These are phyloP conservation scores for Menidia beryllina DNA, from an alignment of 2,113 vertebrate species.

Conservation along the genomic window DNA sequence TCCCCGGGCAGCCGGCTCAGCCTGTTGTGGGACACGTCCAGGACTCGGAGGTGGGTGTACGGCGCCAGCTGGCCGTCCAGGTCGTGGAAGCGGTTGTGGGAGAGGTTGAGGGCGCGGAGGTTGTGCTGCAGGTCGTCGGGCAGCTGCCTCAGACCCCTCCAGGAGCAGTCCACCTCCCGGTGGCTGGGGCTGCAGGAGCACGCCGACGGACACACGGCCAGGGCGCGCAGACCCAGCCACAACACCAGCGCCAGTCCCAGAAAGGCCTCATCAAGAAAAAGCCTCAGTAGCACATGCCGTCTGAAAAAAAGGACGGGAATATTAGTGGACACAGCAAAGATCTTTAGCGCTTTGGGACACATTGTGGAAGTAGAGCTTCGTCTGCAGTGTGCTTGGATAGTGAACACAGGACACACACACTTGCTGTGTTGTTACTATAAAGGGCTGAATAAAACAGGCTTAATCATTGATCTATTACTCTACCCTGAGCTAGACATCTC, in stretches of 20 bases:
- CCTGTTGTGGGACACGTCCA: conserved; percentile 93
- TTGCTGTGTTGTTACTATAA: conserved; percentile 24
- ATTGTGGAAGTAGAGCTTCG: conserved; percentile 10
- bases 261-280: conserved; percentile 62
- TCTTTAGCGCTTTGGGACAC: not conserved
- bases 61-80: conserved; percentile 86
- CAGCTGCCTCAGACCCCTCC: conserved; percentile 86
- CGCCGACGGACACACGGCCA: conserved; percentile 86
- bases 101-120: conserved; percentile 90
- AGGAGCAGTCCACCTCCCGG: conserved; percentile 93
- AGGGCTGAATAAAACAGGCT: conserved; percentile 10
- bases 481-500: conserved; percentile 2
- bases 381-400: conserved; percentile 5
- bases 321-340: conserved; percentile 15
- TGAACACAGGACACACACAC: conserved; percentile 11
- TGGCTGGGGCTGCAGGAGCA: conserved; percentile 90
- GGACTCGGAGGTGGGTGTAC: conserved; percentile 89
- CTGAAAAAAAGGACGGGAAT: conserved; percentile 34
- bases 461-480: too few species aligned
- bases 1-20: conserved; percentile 86
- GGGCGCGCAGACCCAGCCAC: conserved; percentile 75
- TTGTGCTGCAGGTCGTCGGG: conserved; percentile 91
- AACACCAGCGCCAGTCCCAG: conserved; percentile 82
- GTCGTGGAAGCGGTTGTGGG: conserved; percentile 88
- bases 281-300: conserved; percentile 86